Conservation (phyloP, 2,113 vertebrate genomes). For the Noctilio leporinus region DNA sequence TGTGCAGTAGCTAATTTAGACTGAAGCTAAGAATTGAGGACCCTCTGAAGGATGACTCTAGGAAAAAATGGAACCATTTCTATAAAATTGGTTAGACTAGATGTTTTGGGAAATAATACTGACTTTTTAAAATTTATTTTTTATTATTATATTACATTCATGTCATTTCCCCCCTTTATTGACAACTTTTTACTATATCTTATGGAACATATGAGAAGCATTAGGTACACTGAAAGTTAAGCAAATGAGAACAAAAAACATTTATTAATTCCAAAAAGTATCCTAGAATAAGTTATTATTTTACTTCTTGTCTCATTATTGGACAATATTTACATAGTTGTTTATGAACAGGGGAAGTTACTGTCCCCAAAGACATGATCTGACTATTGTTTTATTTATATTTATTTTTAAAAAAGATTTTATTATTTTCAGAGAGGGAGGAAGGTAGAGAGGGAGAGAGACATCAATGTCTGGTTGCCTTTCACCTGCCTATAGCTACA, state of each 20-base stretch:
- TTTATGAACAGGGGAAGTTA: not conserved
- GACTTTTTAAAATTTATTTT: too few species aligned
- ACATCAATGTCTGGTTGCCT: too few species aligned
- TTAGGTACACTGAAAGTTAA: not conserved
- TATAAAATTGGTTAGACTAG: not conserved
- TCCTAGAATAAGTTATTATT: not conserved
- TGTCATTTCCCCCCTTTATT: too few species aligned
- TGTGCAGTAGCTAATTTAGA: not conserved
- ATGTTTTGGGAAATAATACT: not conserved
- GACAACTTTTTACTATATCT: not conserved
- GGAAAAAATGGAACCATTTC: not conserved
- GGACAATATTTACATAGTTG: not conserved
- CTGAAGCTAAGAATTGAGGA: not conserved
- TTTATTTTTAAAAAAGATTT: too few species aligned
- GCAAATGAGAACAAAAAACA: not conserved
- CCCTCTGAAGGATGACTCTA: not conserved
- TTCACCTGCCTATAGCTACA: too few species aligned
- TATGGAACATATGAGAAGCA: not conserved
- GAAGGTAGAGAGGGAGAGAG: too few species aligned
- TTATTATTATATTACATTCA: too few species aligned
- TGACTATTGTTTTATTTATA: too few species aligned
- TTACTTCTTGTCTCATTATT: not conserved
- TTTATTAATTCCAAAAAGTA: not conserved
- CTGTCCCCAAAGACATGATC: not conserved
- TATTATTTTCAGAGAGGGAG: too few species aligned